Percentiles rank a stretch among this genome's conserved stretches.
phyloP scores from a whole-genome alignment of 1,140 invertebrate genomes.

The Drosophila subobscura region DNA sequence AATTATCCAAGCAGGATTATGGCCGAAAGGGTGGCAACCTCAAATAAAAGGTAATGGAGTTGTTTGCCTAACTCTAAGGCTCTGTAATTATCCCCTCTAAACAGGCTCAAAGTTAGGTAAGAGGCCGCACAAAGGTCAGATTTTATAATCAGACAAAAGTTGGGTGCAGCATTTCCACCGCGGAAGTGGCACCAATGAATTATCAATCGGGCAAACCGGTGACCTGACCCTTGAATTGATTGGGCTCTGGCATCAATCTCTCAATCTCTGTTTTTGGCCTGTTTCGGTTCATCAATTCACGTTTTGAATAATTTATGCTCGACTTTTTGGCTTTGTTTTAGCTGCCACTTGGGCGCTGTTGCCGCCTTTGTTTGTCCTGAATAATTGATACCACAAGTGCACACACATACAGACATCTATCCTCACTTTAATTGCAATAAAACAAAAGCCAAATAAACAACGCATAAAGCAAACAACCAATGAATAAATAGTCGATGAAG shows the following conservation, averaged over 20 bases:
- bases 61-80: slow-evolving; percentile 2
- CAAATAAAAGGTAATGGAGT: neutral
- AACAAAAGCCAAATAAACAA: slow-evolving; percentile 33
- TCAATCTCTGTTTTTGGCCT: slow-evolving; percentile 38
- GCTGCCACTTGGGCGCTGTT: neutral
- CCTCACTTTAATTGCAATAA: slow-evolving; percentile 31
- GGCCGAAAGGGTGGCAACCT: slow-evolving; percentile 8
- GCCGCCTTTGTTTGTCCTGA: slow-evolving; percentile 5
- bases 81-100: slow-evolving; percentile 8
- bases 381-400: slow-evolving; percentile 24
- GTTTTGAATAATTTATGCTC: slow-evolving; percentile 35
- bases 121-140: neutral
- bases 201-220: neutral
- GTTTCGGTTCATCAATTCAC: slow-evolving; percentile 40
- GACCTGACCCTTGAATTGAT: slow-evolving; percentile 7
- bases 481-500: too few relatives aligned
- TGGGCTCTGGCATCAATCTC: slow-evolving; percentile 10
- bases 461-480: slow-evolving; percentile 11
- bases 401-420: slow-evolving; percentile 31
- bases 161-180: neutral
- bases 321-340: slow-evolving; percentile 13
- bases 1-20: slow-evolving; percentile 46
- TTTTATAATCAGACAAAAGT: slow-evolving; percentile 16
- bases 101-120: slow-evolving; percentile 1
- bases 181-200: slow-evolving; percentile 4